Evolutionary conservation across 64 coral and sea anemone species (phyloP), one percentile per base, ranked within the genome.

Genomic region (Montipora foliosa): DNA sequence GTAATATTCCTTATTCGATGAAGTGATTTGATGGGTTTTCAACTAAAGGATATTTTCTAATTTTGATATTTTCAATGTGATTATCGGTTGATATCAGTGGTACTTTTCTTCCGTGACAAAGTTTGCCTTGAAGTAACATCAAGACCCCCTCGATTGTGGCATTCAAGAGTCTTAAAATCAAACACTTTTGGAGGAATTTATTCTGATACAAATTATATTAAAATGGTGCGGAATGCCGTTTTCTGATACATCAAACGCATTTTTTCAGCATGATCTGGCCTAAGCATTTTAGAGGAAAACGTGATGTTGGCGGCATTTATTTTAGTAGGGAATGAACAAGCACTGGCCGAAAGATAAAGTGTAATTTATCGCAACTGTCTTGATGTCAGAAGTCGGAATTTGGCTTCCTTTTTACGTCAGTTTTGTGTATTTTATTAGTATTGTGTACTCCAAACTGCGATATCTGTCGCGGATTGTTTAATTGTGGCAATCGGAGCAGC

Each of bases 371-470:
- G 4, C 16, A 68, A 16, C 64, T 68, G 10, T 68, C 8, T 12
- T 81, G 20, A 81, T 7, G 55, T 60, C 80, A 10, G 82, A 10
- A 44, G 16, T 66, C 58, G 60, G 60, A 58, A 86, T 71, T 64
- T 49, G 7, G 15, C 82, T 86, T 86, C 64, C 66, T 48, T 17
- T 71, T 71, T 67, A 50, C 82, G 82, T 86, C 8, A 15, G 17
- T 84, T 70, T 21, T 86, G 82, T 22, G 16, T 70, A 50, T n/a
- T 67, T 11, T 86, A 5, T n/a, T n/a, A n/a, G 7, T 37, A 49
- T 49, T 71, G 45, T 69, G 16, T 47, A 86, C 82, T 71, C 14
- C 47, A 46, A 62, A 25, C 24, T 44, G 55, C 13, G 80, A 45
- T 82, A 64, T 62, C n/a, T 70, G 9, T 16, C 61, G 14, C 11